phyloP scores from a whole-genome alignment of 2,888 invertebrate genomes.

The Sinopyrophorus schimmeli region DNA sequence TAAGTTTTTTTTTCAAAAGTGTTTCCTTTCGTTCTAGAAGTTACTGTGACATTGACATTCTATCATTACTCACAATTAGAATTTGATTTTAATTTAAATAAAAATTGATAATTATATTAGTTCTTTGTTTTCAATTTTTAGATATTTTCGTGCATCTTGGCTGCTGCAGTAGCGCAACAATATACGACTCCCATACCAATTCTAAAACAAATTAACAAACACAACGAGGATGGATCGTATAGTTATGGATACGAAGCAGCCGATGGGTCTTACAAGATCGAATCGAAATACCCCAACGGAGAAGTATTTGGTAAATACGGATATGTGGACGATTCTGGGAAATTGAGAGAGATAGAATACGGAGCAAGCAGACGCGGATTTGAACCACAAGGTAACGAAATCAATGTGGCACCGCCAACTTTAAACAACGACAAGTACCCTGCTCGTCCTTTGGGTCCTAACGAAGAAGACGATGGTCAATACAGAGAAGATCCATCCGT shows the following conservation, averaged over 20 bases:
- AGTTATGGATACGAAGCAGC: slow-evolving; percentile 87
- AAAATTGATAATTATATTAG: too few relatives aligned
- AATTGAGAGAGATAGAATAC: slow-evolving; percentile 78
- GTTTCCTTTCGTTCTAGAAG: too few relatives aligned
- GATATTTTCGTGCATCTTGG: slow-evolving; percentile 46
- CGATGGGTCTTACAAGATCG: slow-evolving; percentile 85
- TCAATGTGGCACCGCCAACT: slow-evolving; percentile 84
- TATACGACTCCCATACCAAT: slow-evolving; percentile 79
- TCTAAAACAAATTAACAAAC: slow-evolving; percentile 80
- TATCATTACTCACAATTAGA: too few relatives aligned
- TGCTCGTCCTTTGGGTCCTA: slow-evolving; percentile 52
- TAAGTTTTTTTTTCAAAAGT: too few relatives aligned
- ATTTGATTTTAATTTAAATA: too few relatives aligned
- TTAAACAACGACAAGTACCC: slow-evolving; percentile 57
- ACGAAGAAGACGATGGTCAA: slow-evolving; percentile 82
- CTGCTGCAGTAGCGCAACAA: slow-evolving; percentile 46
- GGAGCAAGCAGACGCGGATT: slow-evolving; percentile 82
- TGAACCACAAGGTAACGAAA: slow-evolving; percentile 74
- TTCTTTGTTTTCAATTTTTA: too few relatives aligned
- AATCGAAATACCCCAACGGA: slow-evolving; percentile 81
- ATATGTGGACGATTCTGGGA: slow-evolving; percentile 80
- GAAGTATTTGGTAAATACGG: slow-evolving; percentile 89
- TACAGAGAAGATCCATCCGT: slow-evolving; percentile 82
- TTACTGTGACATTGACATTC: too few relatives aligned
- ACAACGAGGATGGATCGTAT: slow-evolving; percentile 87